phyloP scores from a whole-genome alignment of 2,888 invertebrate genomes.

The Cataglyphis albicans region DNA sequence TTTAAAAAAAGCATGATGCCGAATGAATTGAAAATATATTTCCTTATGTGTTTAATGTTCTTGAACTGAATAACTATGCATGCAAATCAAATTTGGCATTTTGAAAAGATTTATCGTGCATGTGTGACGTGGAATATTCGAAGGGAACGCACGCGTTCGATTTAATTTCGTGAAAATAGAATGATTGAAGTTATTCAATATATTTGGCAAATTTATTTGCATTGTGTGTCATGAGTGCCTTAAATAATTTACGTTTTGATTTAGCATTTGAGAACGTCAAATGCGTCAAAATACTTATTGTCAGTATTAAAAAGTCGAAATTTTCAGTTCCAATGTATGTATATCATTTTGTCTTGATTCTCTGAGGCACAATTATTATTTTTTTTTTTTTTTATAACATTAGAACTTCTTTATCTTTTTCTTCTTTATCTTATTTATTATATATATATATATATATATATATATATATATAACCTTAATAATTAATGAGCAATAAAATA shows the following conservation, averaged over 20 bases:
- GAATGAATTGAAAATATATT: not conserved
- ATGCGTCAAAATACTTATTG: conserved; percentile 13
- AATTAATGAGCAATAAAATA: not conserved
- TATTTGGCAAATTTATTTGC: conserved; percentile 42
- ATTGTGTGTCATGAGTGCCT: conserved; percentile 17
- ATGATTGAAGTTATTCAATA: conserved; percentile 36
- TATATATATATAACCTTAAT: no score
- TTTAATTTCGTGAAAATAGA: conserved; percentile 49
- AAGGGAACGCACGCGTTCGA: conserved; percentile 25
- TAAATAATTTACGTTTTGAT: conserved; percentile 33
- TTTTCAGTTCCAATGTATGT: not conserved
- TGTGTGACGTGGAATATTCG: conserved; percentile 31
- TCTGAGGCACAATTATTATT: not conserved
- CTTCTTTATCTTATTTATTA: not conserved
- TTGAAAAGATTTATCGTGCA: conserved; percentile 29
- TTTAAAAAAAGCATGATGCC: not conserved
- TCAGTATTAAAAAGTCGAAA: conserved; percentile 11
- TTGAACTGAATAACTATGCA: conserved; percentile 24
- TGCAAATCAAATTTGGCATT: conserved; percentile 27
- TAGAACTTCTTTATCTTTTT: not conserved
- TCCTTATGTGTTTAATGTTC: not conserved
- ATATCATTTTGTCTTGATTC: not conserved
- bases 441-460: not conserved
- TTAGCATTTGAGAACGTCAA: conserved; percentile 13
- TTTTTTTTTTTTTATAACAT: not conserved